Conservation (phyloP, 2,113 vertebrate species). For the Cebus imitator region DNA sequence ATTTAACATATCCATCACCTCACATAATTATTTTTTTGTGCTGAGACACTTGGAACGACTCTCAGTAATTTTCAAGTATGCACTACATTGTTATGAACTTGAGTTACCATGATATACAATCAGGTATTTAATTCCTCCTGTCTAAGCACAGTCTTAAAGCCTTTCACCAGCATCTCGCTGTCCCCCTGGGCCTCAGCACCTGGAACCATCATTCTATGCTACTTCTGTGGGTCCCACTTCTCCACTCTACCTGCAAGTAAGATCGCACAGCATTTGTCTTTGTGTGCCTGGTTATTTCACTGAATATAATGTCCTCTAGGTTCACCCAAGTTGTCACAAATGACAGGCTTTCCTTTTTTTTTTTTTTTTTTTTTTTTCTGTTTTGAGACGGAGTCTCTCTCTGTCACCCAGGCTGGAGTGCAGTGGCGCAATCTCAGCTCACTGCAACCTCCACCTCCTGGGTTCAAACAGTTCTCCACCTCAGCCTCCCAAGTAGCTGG, state of each 20-base stretch:
- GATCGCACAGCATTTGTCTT: not conserved
- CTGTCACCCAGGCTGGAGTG: too few relatives aligned
- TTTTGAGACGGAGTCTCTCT: too few relatives aligned
- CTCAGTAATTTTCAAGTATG: not conserved
- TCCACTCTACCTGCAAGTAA: not conserved
- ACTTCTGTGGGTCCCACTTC: too few relatives aligned
- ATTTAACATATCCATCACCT: not conserved
- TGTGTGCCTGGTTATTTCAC: not conserved
- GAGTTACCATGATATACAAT: not conserved
- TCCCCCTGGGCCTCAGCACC: not conserved
- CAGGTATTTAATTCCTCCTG: not conserved
- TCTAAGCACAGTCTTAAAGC: not conserved
- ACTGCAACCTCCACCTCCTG: too few relatives aligned
- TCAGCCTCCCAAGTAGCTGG: too few relatives aligned
- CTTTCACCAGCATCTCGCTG: not conserved
- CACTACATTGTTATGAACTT: not conserved
- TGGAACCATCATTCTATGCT: too few relatives aligned
- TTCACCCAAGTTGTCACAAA: not conserved
- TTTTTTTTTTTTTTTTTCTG: not conserved
- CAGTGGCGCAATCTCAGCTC: too few relatives aligned
- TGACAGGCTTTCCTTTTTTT: not conserved
- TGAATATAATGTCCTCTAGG: not conserved
- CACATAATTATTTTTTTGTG: not conserved
- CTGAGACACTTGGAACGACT: not conserved
- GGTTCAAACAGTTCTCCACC: too few relatives aligned